phyloP scores from a whole-genome alignment of 2,113 vertebrate genomes.

The Aleadryas rufinucha region DNA sequence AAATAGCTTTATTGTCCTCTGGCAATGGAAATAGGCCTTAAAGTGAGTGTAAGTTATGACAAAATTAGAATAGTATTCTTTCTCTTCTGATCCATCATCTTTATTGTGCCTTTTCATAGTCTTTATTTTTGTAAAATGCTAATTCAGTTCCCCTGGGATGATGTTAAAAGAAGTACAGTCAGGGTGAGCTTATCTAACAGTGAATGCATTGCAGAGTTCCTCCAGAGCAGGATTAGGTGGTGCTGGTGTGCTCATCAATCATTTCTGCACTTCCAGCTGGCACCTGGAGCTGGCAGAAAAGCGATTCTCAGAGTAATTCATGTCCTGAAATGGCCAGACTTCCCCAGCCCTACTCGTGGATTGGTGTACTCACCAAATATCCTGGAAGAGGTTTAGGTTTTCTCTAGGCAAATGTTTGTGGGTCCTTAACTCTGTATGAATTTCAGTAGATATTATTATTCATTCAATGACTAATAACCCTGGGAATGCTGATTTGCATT shows the following conservation, averaged over 20 bases:
- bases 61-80: conserved; percentile 4
- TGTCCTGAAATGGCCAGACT: background rate
- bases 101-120: background rate
- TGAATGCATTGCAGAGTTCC: background rate
- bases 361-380: background rate
- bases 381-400: background rate
- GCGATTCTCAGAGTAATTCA: background rate
- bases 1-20: conserved; percentile 6
- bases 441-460: background rate
- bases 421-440: background rate
- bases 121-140: conserved; percentile 33
- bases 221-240: background rate
- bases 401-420: background rate
- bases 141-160: conserved; percentile 15
- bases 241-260: background rate
- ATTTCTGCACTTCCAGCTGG: background rate
- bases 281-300: background rate
- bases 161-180: background rate
- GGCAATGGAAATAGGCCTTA: background rate
- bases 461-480: background rate
- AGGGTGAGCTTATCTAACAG: background rate
- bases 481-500: background rate
- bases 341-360: background rate
- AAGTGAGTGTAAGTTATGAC: background rate
- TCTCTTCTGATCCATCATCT: background rate